phyloP scores from a whole-genome alignment of 2,888 invertebrate genomes.

The Pachliopta kotzebuea region DNA sequence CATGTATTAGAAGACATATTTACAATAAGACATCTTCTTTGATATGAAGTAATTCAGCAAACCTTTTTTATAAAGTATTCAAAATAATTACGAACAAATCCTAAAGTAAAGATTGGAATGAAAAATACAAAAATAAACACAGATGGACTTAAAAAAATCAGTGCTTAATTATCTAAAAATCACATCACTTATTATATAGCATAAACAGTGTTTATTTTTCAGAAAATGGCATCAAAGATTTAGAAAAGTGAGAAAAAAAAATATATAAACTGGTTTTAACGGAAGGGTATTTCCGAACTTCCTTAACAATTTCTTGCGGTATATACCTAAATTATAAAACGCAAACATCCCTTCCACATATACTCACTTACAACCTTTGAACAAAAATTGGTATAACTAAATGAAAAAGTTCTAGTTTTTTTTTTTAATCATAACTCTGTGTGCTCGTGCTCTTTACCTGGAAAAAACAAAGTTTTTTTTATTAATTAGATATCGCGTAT shows the following conservation, averaged over 20 bases:
- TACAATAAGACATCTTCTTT: neutral
- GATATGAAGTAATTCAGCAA: neutral
- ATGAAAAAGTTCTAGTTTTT: constrained; percentile 33
- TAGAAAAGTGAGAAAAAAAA: constrained; percentile 33
- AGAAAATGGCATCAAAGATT: constrained; percentile 31
- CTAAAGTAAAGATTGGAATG: constrained; percentile 1
- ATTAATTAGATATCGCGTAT: no score
- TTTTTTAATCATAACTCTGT: constrained; percentile 71
- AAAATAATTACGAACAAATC: neutral
- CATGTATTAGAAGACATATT: neutral
- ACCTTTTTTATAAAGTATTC: neutral
- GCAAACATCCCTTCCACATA: constrained; percentile 19
- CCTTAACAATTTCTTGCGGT: constrained; percentile 23
- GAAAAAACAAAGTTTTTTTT: constrained; percentile 31
- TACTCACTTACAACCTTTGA: constrained; percentile 35
- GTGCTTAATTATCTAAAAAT: constrained; percentile 47
- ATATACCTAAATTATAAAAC: constrained; percentile 8
- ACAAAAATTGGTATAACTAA: constrained; percentile 43
- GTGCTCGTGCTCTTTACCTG: constrained; percentile 58
- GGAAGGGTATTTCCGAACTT: constrained; percentile 23
- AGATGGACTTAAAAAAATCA: constrained; percentile 15
- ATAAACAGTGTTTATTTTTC: constrained; percentile 3
- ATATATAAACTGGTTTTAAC: constrained; percentile 1
- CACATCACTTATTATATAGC: constrained; percentile 48
- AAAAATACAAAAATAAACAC: constrained; percentile 11